These are phyloP conservation scores for Poeciliopsis infans DNA, from an alignment of 2,797 vertebrate genomes.

Conservation along the genomic window DNA sequence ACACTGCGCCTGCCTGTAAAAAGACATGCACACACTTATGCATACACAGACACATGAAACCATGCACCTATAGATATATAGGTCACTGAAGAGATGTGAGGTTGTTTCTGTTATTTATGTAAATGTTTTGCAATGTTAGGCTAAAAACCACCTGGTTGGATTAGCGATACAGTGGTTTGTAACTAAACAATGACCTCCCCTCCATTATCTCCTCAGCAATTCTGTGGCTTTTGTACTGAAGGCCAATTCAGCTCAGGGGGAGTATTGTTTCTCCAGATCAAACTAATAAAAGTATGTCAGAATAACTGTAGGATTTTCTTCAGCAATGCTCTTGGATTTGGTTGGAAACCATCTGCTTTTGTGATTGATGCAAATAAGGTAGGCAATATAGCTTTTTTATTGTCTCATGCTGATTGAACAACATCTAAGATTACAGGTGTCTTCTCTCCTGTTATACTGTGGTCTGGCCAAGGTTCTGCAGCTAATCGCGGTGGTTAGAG, in stretches of 20 bases:
- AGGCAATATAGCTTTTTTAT: constrained; percentile 36
- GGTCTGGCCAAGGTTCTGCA: constrained; percentile 51
- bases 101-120: constrained; percentile 21
- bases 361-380: constrained; percentile 52
- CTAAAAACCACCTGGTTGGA: constrained; percentile 38
- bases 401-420: constrained; percentile 49
- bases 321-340: constrained; percentile 31
- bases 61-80: constrained; percentile 17
- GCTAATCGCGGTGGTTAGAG: constrained; percentile 42
- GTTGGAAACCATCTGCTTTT: constrained; percentile 36
- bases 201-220: constrained; percentile 50
- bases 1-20: constrained; percentile 34
- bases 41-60: constrained; percentile 5
- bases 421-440: constrained; percentile 63
- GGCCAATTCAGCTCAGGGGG: constrained; percentile 43
- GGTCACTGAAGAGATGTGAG: constrained; percentile 8
- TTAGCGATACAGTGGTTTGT: constrained; percentile 40
- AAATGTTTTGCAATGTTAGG: constrained; percentile 25
- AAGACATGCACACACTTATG: constrained; percentile 13
- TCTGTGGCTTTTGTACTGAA: constrained; percentile 29
- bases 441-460: constrained; percentile 41
- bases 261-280: constrained; percentile 49
- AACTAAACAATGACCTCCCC: constrained; percentile 68
- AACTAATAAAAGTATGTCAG: constrained; percentile 47
- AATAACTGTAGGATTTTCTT: constrained; percentile 51